A percentile compares a stretch with the other conserved stretches of the same genome.
These are phyloP conservation scores for Coracias cyanogaster DNA, from an alignment of 2,797 vertebrate species.

Conservation along the genomic window DNA sequence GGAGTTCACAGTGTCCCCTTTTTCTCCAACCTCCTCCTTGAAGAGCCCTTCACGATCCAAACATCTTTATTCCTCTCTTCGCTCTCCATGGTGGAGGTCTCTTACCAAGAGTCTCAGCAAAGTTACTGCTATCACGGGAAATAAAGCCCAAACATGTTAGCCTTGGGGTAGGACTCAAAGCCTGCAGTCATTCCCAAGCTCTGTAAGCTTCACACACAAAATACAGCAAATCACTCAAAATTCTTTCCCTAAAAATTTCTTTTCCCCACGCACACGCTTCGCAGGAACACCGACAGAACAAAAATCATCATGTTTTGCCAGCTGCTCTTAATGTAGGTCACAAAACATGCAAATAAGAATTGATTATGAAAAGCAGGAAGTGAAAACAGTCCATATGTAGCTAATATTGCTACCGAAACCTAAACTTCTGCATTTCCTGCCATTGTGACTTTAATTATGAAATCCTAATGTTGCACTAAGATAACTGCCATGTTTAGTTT, in stretches of 20 bases:
- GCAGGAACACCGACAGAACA: neutral
- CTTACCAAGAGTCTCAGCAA: neutral
- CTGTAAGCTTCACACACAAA: neutral
- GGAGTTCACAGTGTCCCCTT: neutral
- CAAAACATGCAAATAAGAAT: neutral
- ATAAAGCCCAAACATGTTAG: neutral
- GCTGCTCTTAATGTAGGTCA: neutral
- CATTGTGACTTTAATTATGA: constrained; percentile 38
- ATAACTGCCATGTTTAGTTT: constrained; percentile 41
- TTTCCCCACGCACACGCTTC: neutral
- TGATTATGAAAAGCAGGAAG: constrained; percentile 60
- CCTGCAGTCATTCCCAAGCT: neutral
- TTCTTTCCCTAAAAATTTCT: neutral
- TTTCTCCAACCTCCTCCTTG: neutral
- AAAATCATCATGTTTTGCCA: neutral
- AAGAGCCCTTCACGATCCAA: neutral
- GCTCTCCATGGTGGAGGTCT: neutral
- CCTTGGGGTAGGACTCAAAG: neutral
- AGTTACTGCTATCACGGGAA: neutral
- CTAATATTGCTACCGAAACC: constrained; percentile 47
- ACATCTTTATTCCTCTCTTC: neutral
- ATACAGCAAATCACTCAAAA: neutral
- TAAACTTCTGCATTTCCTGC: constrained; percentile 65
- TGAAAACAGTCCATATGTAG: constrained; percentile 41
- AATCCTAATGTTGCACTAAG: constrained; percentile 6